Conservation (phyloP, 35 echinoderm and acorn worm species). For the Apostichopus californicus region DNA sequence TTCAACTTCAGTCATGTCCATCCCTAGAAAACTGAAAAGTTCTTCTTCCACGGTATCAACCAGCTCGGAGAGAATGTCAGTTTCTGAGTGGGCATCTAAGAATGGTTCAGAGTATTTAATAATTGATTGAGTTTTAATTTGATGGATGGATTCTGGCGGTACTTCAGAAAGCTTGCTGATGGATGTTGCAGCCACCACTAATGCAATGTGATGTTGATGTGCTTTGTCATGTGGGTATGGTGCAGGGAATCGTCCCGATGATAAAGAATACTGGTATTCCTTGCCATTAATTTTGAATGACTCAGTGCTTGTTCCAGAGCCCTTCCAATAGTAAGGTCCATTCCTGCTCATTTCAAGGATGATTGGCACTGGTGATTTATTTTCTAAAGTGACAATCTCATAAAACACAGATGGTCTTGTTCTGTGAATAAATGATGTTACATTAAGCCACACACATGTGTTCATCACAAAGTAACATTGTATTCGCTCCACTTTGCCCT, state of each 20-base stretch:
- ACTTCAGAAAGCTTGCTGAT: conserved; percentile 67
- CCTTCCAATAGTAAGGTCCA: conserved; percentile 86
- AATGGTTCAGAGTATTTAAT: conserved; percentile 83
- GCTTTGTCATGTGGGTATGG: conserved; percentile 60
- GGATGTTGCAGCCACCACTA: conserved; percentile 76
- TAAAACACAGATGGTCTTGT: conserved; percentile 68
- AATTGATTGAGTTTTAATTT: conserved; percentile 61
- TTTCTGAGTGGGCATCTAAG: conserved; percentile 62
- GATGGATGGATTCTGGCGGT: conserved; percentile 66
- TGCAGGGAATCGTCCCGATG: conserved; percentile 70
- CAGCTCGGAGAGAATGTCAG: conserved; percentile 59
- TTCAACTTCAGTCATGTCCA: conserved; percentile 62
- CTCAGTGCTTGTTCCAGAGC: conserved; percentile 72
- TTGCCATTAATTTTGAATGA: conserved; percentile 77
- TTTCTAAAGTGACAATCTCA: conserved; percentile 82
- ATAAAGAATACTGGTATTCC: conserved; percentile 65
- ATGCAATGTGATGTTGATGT: conserved; percentile 62
- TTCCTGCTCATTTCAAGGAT: conserved; percentile 64
- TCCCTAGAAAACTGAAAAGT: conserved; percentile 67
- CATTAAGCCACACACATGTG: conserved; percentile 77
- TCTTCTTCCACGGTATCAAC: conserved; percentile 80
- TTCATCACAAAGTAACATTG: conserved; percentile 88
- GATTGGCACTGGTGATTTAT: conserved; percentile 72
- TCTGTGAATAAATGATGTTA: conserved; percentile 76
- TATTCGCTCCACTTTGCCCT: conserved; percentile 70